Base-by-base conservation (phyloP, 2,888 invertebrate species). In the Leptopilina syphax region DNA sequence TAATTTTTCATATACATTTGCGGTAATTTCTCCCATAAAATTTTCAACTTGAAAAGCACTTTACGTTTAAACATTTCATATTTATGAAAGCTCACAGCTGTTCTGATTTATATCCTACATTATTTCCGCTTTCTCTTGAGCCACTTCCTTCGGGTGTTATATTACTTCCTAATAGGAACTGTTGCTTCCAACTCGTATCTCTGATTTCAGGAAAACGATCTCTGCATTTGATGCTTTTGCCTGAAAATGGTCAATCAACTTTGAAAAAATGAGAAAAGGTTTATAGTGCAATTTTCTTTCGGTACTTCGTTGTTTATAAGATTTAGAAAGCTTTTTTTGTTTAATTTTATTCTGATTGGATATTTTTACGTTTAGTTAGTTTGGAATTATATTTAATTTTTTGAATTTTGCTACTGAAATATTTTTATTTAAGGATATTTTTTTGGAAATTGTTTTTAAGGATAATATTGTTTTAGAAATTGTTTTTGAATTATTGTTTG, bases 41-140 rank as follows among this genome's bases (percentile, higher is more conserved):
- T 57, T 41, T 57, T 34, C 9, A 73, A 57, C 27, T 50, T 73
- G 27, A 57, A 54, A 47, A 27, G 73, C 27, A 34, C 12, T 73
- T 73, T n/a, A 73, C 5, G 24, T 70, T 41, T 27, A 9, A 73
- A 57, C 34, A 73, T 60, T 57, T 13, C 41, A 57, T 27, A 73
- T 60, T 60, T 34, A 57, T 34, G 57, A 73, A 73, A 73, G 73
- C 73, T 73, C 57, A 60, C 57, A 60, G 73, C 18, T 73, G 73
- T 13, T 57, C 34, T 73, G 73, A 73, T 57, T 73, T 73, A 73
- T 60, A n/a, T 57, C 27, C 73, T 73, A 34, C 57, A 73, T 73
- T 57, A 73, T 73, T 73, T 73, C 73, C 73, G 73, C 34, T 73
- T 73, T 73, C 73, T 73, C 57, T 73, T 73, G 57, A 73, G 34